Base-by-base conservation (phyloP, 2,797 vertebrate genomes). In the Pseudotriccus pelzelni region DNA sequence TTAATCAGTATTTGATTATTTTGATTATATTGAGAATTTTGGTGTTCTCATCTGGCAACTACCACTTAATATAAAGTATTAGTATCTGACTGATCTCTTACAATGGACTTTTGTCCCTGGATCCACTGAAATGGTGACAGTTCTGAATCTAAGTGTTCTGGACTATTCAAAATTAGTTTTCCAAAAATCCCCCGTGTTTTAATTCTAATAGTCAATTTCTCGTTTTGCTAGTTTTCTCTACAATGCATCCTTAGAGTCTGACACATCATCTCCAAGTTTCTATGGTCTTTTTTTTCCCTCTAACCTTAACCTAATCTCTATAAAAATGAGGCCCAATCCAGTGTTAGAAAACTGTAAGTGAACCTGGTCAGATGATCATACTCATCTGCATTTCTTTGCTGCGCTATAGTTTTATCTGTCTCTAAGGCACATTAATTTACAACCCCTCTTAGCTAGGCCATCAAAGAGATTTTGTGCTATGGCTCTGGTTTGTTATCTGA, bases 381-480 rank as follows among this genome's bases (percentile, higher is more conserved):
- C 4, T 53, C 9, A 3, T 75, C 23, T 92, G 41, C 19, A 43
- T 87, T 50, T 52, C 55, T 93, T 85, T 90, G 60, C 63, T 86
- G 44, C 43, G 46, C 52, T 87, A 9, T 46, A 50, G 52, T 77
- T 89, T 73, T 84, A 72, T 89, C 60, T 73, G 8, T 70, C 90
- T 60, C 81, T 55, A 66, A 82, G 86, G 72, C 67, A 84, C 47
- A 19, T 34, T 74, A 83, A 96, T 93, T 94, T 88, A 79, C 56
- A 56, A 19, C 59, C 75, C 43, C 25, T 58, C 84, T 94, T 90
- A 86, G 55, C 47, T 76, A 41, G 39, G 44, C n/a, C 73, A 46
- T 62, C 88, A 82, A 84, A 94, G 73, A 90, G 50, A 63, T 79
- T 92, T 94, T 92, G 70, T 96, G 59, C 53, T 50, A 28, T 63